Evolutionary conservation across 2,797 vertebrate species (phyloP), one percentile per base, ranked within the genome.

Genomic region (Crocodylus rhombifer): DNA sequence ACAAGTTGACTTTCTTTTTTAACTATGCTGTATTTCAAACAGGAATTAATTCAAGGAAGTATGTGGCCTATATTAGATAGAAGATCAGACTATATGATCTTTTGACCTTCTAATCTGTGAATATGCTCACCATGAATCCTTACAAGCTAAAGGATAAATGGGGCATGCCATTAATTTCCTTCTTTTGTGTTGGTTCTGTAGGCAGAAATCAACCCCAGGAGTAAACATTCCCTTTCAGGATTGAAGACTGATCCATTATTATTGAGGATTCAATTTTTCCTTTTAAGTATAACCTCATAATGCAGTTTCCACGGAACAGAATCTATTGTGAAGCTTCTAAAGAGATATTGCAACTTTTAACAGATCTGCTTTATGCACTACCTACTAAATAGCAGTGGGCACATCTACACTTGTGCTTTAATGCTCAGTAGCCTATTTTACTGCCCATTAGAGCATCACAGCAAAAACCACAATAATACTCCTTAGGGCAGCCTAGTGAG

Each of bases 341-440:
- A 4, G 61, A 62, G 67, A 60, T 33, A 1, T 1, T 3, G 9
- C 42, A 12, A 25, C 2, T 0, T 7, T 74, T 85, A 64, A 26
- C 15, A 60, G 77, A 3, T 6, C 2, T 12, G 2, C 14, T 14
- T 62, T 76, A 7, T 51, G 33, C 20, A 36, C 12, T 71, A 33
- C 33, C 14, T 11, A 7, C 33, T 33, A 36, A 5, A 71, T 33
- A 69, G 30, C 33, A 23, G 11, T 71, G 33, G 33, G 21, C 42
- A 42, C 42, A 42, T 42, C 42, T 42, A 42, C 42, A 42, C 42
- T 9, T 42, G 42, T 42, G 8, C 42, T 42, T 42, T 42, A 42
- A 42, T 42, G 42, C 42, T 3, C 42, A 42, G 42, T 42, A 42
- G 8, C 42, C 42, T 42, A 42, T 42, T 42, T 42, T 42, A 42